Evolutionary conservation across 2,888 invertebrate species (phyloP), one percentile per base, ranked within the genome.

Genomic region (Brenthis daphne): DNA sequence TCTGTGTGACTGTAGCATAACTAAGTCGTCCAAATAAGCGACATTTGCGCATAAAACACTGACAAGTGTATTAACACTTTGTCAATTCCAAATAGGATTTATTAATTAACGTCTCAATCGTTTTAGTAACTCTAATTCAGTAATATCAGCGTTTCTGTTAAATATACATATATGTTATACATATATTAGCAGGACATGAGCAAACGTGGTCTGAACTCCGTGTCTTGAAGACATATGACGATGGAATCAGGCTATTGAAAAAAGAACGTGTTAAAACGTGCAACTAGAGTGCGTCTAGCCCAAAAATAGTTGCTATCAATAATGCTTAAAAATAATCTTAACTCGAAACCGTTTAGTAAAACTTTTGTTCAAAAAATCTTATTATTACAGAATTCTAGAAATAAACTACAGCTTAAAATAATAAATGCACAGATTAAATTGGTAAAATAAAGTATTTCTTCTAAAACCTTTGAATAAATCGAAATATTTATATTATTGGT

Each of bases 381-480:
- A 55, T 58, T 56, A 50, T 56, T 60, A 61, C 37, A 51, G 12
- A 16, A 48, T 50, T 56, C 33, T 56, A 61, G 14, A 56, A 61
- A 63, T 67, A 67, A 43, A 43, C 53, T 63, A 67, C n/a, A 12
- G 57, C 68, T 68, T 68, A 71, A 57, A 68, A 68, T 71, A 71
- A 71, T 71, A 71, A 71, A 71, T 71, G 71, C 71, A 63, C 63
- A 61, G 47, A 64, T 60, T 48, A 69, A 69, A 65, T 6, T 37
- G 37, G 1, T 37, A 37, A 43, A 43, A 53, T 37, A 67, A 63
- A 53, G 20, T 20, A 53, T 58, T 58, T 37, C 53, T 63, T 33
- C 53, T 53, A 50, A 2, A 51, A 61, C 16, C 33, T 16, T n/a
- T 53, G 20, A 37, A 53, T 33, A 51, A 12, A 53, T 63, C 14